A percentile compares a stretch with the other conserved stretches of the same genome.
Evolutionary conservation across 1,140 invertebrate genomes (phyloP).

Genomic region (Apis laboriosa): DNA sequence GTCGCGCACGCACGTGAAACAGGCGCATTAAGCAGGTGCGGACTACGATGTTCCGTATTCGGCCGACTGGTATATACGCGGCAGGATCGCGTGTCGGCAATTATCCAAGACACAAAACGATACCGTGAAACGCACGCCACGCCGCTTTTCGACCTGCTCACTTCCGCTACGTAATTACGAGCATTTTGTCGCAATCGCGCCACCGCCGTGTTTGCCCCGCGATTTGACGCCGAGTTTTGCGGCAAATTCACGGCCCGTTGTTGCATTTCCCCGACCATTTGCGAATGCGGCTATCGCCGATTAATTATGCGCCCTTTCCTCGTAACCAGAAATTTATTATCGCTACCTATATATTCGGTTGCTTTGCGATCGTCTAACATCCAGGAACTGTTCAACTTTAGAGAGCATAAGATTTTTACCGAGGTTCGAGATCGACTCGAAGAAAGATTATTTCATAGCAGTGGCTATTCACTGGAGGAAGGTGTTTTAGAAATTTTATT

Average conservation of each 20-base stretch:
- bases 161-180: slow-evolving; percentile 63
- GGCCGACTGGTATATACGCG: neutral
- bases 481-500: too few species aligned
- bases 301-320: slow-evolving; percentile 8
- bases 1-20: neutral
- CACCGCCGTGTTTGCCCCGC: slow-evolving; percentile 4
- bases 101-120: slow-evolving; percentile 55
- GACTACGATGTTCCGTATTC: neutral
- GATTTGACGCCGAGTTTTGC: slow-evolving; percentile 43
- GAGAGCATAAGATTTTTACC: too few species aligned
- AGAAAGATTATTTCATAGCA: too few species aligned
- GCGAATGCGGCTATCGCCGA: slow-evolving; percentile 11
- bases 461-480: too few species aligned
- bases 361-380: too few species aligned
- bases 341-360: neutral
- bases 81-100: slow-evolving; percentile 53
- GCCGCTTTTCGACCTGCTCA: slow-evolving; percentile 52
- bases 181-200: slow-evolving; percentile 51
- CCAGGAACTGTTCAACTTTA: too few species aligned
- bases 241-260: neutral
- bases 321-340: slow-evolving; percentile 39
- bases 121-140: slow-evolving; percentile 38
- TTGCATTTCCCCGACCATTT: too few species aligned
- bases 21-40: slow-evolving; percentile 9
- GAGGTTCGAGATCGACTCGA: too few species aligned